Base-by-base conservation (phyloP, 2,888 invertebrate species). In the Andrena hattorfiana region DNA sequence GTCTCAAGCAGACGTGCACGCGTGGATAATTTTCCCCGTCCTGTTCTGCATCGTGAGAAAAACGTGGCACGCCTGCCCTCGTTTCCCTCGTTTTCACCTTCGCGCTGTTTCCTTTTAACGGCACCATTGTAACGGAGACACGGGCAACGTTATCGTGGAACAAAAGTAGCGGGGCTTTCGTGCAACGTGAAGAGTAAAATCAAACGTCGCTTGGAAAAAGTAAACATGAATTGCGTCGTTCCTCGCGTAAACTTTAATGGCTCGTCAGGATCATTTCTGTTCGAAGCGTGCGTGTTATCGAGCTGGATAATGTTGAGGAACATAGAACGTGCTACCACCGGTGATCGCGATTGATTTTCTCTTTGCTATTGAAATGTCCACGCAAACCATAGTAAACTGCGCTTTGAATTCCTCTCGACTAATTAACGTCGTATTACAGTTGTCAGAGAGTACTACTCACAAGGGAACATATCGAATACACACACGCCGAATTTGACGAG, bases 281-380 rank as follows among this genome's bases (percentile, higher is more conserved):
- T 51, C 54, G 49, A 7, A 28, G 49, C n/a, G 23, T 26, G 42
- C 16, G 67, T 49, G 68, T 49, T 35, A 56, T n/a, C 67, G 49
- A 30, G 35, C 68, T 54, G 35, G 48, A 56, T 79, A 62, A 69
- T 10, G 32, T 7, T 13, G 5, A 5, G 23, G 20, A 28, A 32
- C 10, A 30, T 30, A 8, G 42, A 42, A 42, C 42, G 42, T 5
- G 42, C 13, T 13, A 13, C 23, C 51, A 35, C 32, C 48, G 62
- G 56, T 78, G 68, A 78, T 81, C 67, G 56, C 56, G 49, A 81
- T 81, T 60, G 72, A 81, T 78, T 81, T 79, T 81, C 67, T 42
- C 62, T 63, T 10, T 28, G 42, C 68, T 62, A 63, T 64, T 49
- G 75, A 30, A 35, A 64, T 42, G 56, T 54, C 16, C 51, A n/a